Percentiles rank a stretch among this genome's conserved stretches.
Evolutionary conservation across 2,113 vertebrate genomes (phyloP).

Genomic region (Cygnus atratus): DNA sequence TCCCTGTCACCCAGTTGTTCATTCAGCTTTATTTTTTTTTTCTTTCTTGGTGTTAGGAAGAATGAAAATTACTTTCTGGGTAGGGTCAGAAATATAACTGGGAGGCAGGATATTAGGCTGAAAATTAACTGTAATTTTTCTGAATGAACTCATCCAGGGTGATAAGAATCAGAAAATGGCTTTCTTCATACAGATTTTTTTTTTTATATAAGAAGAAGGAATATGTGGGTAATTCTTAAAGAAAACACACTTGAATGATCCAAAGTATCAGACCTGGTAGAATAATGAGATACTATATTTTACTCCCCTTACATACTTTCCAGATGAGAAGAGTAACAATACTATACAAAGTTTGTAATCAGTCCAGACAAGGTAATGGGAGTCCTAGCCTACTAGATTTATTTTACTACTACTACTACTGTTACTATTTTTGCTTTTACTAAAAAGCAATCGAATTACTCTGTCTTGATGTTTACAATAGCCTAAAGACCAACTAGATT

Average conservation of each 20-base stretch:
- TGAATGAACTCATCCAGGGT: background rate
- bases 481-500: background rate
- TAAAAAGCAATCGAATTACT: background rate
- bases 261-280: background rate
- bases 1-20: background rate
- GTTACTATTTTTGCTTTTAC: background rate
- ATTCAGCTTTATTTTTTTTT: background rate
- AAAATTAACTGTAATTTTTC: background rate
- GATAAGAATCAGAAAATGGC: background rate
- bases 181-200: background rate
- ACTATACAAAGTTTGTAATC: background rate
- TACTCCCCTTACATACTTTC: background rate
- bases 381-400: background rate
- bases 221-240: background rate
- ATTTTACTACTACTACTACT: background rate
- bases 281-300: background rate
- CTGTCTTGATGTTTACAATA: background rate
- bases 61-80: background rate
- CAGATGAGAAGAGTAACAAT: background rate
- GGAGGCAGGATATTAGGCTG: background rate
- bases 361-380: background rate
- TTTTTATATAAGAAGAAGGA: background rate
- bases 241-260: background rate
- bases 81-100: background rate
- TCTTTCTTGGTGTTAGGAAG: background rate